Conservation (phyloP, 2,888 invertebrate species). For the Serripes groenlandicus region DNA sequence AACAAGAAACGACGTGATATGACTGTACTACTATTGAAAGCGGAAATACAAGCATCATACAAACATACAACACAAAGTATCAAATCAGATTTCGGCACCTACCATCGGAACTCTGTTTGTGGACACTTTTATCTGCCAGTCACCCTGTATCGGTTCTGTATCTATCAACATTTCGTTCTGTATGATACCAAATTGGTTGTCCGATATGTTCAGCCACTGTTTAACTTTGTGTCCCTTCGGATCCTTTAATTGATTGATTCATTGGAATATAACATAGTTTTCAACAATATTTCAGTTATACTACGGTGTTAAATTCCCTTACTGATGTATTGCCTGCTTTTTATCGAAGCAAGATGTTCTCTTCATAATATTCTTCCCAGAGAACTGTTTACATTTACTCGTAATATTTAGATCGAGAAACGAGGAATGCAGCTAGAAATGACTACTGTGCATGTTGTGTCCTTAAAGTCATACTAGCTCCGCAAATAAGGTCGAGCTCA, state of each 20-base stretch:
- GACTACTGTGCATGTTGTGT: too few relatives aligned
- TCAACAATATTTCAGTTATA: background rate
- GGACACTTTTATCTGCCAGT: constrained; percentile 92
- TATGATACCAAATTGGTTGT: constrained; percentile 90
- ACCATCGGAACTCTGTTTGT: constrained; percentile 78
- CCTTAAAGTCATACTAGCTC: too few relatives aligned
- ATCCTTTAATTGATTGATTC: constrained; percentile 89
- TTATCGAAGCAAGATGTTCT: background rate
- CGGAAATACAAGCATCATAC: too few relatives aligned
- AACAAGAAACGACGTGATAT: too few relatives aligned
- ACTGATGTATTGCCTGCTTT: too few relatives aligned
- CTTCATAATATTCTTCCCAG: background rate
- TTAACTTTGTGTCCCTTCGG: constrained; percentile 92
- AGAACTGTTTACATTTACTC: background rate
- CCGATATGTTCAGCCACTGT: constrained; percentile 88
- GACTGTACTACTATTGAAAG: too few relatives aligned
- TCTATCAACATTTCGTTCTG: constrained; percentile 91
- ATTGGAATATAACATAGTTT: background rate
- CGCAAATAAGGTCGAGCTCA: too few relatives aligned
- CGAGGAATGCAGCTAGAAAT: too few relatives aligned
- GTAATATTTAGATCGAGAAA: background rate
- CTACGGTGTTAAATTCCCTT: too few relatives aligned
- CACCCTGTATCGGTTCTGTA: constrained; percentile 93
- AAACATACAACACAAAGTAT: too few relatives aligned
- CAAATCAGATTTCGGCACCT: too few relatives aligned